Percentiles rank a stretch among this genome's conserved stretches.
Evolutionary conservation across 2,888 invertebrate species (phyloP).

Genomic region (Nomada fabriciana): DNA sequence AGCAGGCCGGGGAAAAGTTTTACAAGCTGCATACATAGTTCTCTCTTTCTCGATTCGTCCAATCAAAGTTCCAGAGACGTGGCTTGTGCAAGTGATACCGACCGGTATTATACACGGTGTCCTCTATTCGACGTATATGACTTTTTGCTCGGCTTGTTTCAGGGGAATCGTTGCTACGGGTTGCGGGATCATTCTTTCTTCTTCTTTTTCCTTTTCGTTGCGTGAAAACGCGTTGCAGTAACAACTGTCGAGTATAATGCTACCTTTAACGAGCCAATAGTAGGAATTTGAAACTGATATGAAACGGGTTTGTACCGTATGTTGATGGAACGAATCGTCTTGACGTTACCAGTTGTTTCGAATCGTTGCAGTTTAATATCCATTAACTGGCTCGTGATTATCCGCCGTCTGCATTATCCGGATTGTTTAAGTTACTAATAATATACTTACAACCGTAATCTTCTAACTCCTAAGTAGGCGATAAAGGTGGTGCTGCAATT

Average conservation of each 20-base stretch:
- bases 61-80: slow-evolving; percentile 73
- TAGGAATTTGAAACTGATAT: neutral
- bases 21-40: slow-evolving; percentile 33
- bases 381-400: no score
- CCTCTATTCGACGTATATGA: slow-evolving; percentile 17
- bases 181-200: slow-evolving; percentile 33
- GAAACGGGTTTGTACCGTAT: neutral
- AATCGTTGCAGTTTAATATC: neutral
- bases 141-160: slow-evolving; percentile 47
- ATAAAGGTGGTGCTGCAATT: no score
- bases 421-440: no score
- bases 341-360: neutral
- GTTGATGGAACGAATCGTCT: neutral
- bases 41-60: slow-evolving; percentile 54
- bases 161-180: slow-evolving; percentile 38
- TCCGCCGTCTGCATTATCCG: no score
- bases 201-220: neutral
- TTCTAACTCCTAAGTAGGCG: no score
- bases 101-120: slow-evolving; percentile 21
- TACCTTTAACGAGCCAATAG: neutral
- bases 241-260: neutral
- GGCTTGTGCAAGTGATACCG: slow-evolving; percentile 53
- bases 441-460: no score
- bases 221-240: slow-evolving; percentile 16
- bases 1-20: slow-evolving; percentile 55